A percentile compares a stretch with the other conserved stretches of the same genome.
These are phyloP conservation scores for Dusona sp. DNA, from an alignment of 2,888 invertebrate species.

Conservation along the genomic window DNA sequence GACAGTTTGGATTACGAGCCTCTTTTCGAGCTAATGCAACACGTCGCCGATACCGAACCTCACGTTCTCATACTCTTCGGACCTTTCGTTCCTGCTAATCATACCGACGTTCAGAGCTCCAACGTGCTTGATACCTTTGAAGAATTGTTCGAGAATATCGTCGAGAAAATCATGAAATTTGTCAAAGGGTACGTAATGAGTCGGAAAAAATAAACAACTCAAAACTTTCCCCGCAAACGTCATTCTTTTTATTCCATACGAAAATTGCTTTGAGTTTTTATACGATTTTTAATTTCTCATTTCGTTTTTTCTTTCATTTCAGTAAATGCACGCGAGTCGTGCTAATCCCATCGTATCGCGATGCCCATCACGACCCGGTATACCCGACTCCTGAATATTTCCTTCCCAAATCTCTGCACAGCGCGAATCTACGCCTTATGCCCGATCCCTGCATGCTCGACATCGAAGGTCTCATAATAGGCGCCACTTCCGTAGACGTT, in stretches of 20 bases:
- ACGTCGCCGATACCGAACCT: slow-evolving; percentile 89
- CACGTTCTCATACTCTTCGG: slow-evolving; percentile 93
- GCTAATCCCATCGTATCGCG: slow-evolving; percentile 91
- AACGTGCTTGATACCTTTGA: slow-evolving; percentile 89
- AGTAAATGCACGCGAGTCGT: slow-evolving; percentile 90
- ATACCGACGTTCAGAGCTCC: slow-evolving; percentile 87
- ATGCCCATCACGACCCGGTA: slow-evolving; percentile 91
- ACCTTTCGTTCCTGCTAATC: slow-evolving; percentile 91
- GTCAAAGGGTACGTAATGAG: slow-evolving; percentile 86
- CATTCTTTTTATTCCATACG: not conserved
- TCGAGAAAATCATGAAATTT: slow-evolving; percentile 88
- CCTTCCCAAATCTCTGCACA: slow-evolving; percentile 85
- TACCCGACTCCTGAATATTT: slow-evolving; percentile 93
- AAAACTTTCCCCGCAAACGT: not conserved
- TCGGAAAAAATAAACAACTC: not conserved
- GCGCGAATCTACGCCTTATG: slow-evolving; percentile 88
- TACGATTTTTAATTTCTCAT: not conserved
- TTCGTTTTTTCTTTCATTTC: slow-evolving; percentile 76
- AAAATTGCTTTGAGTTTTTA: not conserved
- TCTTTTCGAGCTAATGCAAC: slow-evolving; percentile 90
- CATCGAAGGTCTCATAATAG: slow-evolving; percentile 91
- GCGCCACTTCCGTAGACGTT: slow-evolving; percentile 93
- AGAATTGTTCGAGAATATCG: slow-evolving; percentile 90
- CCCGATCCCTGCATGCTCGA: slow-evolving; percentile 93
- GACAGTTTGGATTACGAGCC: slow-evolving; percentile 93